Percentiles rank a stretch among this genome's conserved stretches.
Evolutionary conservation across 2,113 vertebrate genomes (phyloP).

Genomic region (Gobio gobio): DNA sequence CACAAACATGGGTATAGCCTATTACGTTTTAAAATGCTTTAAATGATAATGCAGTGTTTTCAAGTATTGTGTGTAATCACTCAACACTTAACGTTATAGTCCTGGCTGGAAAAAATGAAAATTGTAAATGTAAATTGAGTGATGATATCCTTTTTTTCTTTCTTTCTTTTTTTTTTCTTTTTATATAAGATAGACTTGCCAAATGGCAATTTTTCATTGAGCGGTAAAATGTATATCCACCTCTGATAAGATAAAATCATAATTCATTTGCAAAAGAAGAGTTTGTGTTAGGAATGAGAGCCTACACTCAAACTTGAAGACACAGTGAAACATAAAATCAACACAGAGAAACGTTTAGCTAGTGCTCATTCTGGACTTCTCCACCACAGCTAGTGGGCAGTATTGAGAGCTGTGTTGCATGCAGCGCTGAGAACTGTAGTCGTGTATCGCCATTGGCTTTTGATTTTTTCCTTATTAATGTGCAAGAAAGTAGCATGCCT

Average conservation of each 20-base stretch:
- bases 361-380: not conserved
- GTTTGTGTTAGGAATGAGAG: not conserved
- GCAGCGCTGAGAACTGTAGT: not conserved
- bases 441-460: not conserved
- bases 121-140: not conserved
- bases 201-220: not conserved
- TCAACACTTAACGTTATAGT: not conserved
- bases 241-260: not conserved
- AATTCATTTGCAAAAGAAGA: not conserved
- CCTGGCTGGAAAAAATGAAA: not conserved
- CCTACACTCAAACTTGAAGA: constrained; percentile 5
- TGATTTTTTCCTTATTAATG: not conserved
- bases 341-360: constrained; percentile 38
- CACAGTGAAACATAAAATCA: constrained; percentile 68
- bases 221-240: not conserved
- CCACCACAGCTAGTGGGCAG: constrained; percentile 70
- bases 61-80: not conserved
- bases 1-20: not conserved
- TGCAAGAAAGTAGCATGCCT: not conserved
- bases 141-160: not conserved
- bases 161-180: too few relatives aligned
- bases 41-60: not conserved
- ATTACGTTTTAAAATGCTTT: not conserved
- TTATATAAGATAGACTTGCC: not conserved
- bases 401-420: constrained; percentile 54